phyloP scores from a whole-genome alignment of 2,888 invertebrate species.

The Linhomoeus sp. region DNA sequence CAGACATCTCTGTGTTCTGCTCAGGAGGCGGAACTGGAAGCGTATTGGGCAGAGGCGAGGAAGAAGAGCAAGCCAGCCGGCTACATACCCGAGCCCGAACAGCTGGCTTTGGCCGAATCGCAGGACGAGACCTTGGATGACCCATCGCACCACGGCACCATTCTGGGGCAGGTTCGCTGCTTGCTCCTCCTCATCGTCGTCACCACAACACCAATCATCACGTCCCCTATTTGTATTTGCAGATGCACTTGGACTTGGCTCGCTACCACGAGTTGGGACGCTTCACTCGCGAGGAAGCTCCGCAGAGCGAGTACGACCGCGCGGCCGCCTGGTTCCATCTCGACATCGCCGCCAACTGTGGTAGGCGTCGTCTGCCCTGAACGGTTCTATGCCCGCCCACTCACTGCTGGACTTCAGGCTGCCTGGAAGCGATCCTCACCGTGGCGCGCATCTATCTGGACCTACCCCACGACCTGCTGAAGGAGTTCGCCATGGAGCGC shows the following conservation, averaged over 20 bases:
- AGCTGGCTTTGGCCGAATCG: conserved; percentile 9
- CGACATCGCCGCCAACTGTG: conserved; percentile 36
- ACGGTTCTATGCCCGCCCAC: too few species aligned
- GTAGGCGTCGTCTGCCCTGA: conserved; percentile 9
- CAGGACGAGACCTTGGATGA: conserved; percentile 1
- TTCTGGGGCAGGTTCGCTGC: conserved; percentile 32
- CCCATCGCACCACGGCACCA: conserved; percentile 27
- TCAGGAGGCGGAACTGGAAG: conserved; percentile 11
- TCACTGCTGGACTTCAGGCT: too few species aligned
- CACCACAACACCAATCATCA: too few species aligned
- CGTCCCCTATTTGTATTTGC: too few species aligned
- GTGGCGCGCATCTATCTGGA: conserved; percentile 34
- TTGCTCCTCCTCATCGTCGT: too few species aligned
- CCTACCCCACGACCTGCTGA: conserved; percentile 34
- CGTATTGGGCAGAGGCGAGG: conserved; percentile 13
- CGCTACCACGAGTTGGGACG: conserved; percentile 38
- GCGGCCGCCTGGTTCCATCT: conserved; percentile 37
- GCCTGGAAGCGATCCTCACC: conserved; percentile 35
- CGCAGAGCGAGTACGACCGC: conserved; percentile 30
- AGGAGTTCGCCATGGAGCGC: conserved; percentile 27
- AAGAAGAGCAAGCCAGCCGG: conserved; percentile 18
- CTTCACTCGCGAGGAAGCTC: conserved; percentile 22
- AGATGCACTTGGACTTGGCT: conserved; percentile 38
- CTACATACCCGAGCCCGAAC: conserved; percentile 13
- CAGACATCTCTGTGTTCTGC: too few species aligned